phyloP scores from a whole-genome alignment of 2,797 vertebrate species.

The Pangasius larnaudii region DNA sequence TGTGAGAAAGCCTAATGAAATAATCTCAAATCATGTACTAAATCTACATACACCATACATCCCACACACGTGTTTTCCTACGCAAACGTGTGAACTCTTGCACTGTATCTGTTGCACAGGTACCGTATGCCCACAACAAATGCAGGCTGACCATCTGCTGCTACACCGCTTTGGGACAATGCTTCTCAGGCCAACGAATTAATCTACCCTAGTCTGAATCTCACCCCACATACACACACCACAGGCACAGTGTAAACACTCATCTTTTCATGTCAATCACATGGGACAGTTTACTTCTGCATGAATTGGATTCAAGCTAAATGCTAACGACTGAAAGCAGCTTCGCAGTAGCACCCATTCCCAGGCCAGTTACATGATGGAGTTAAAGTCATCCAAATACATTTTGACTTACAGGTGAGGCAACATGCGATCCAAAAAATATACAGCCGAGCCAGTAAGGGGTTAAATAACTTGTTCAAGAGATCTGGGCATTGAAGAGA shows the following conservation, averaged over 20 bases:
- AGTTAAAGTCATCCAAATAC: background rate
- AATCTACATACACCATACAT: background rate
- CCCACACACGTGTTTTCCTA: conserved; percentile 25
- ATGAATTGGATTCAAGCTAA: conserved; percentile 20
- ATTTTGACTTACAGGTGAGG: background rate
- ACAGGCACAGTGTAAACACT: conserved; percentile 40
- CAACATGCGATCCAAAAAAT: background rate
- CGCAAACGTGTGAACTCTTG: conserved; percentile 46
- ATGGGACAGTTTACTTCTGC: conserved; percentile 36
- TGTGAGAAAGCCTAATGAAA: background rate
- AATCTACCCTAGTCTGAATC: conserved; percentile 53
- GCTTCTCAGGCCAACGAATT: conserved; percentile 58
- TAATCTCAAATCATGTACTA: background rate
- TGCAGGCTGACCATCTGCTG: conserved; percentile 62
- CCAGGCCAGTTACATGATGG: background rate
- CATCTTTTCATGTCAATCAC: conserved; percentile 44
- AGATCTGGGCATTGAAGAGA: background rate
- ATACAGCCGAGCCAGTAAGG: background rate
- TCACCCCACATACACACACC: conserved; percentile 30
- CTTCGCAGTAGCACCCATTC: too few relatives aligned
- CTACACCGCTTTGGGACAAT: conserved; percentile 54
- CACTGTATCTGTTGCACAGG: conserved; percentile 59
- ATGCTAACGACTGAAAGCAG: background rate
- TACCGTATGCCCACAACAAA: conserved; percentile 63
- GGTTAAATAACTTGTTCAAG: background rate